phyloP scores from a whole-genome alignment of 2,888 invertebrate genomes.

The Papilio elwesi region DNA sequence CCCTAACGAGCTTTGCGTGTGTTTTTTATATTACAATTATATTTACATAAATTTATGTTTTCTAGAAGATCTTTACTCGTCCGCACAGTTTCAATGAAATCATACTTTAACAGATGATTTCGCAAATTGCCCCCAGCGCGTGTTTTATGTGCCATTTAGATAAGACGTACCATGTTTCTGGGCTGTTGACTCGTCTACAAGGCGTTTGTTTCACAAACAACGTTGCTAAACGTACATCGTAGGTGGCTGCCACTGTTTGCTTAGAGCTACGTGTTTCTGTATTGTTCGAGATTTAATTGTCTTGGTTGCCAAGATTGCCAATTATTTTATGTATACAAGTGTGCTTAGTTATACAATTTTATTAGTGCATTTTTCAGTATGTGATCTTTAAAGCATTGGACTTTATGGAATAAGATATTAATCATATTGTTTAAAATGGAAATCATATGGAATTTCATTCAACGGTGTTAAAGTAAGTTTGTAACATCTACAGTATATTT shows the following conservation, averaged over 20 bases:
- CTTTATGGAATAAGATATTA: too few relatives aligned
- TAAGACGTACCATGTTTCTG: constrained; percentile 31
- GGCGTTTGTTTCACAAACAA: constrained; percentile 27
- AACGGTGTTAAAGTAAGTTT: too few relatives aligned
- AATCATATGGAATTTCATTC: too few relatives aligned
- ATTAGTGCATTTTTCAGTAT: too few relatives aligned
- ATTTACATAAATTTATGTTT: too few relatives aligned
- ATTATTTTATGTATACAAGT: not conserved
- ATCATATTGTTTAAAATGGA: too few relatives aligned
- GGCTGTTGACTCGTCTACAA: constrained; percentile 27
- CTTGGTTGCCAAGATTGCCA: not conserved
- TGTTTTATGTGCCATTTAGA: constrained; percentile 36
- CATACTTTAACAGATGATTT: constrained; percentile 25
- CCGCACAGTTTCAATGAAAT: not conserved
- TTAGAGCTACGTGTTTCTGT: not conserved
- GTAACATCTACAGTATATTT: too few relatives aligned
- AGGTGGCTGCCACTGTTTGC: not conserved
- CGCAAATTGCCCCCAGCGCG: constrained; percentile 11
- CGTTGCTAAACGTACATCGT: constrained; percentile 1
- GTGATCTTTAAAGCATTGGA: too few relatives aligned
- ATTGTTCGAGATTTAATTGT: not conserved
- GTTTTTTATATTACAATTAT: too few relatives aligned
- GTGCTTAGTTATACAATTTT: too few relatives aligned
- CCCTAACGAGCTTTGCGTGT: too few relatives aligned
- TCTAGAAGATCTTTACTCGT: not conserved